Evolutionary conservation across 2,797 vertebrate genomes (phyloP), one percentile per base, ranked within the genome.

Genomic region (Spatula versicolor): DNA sequence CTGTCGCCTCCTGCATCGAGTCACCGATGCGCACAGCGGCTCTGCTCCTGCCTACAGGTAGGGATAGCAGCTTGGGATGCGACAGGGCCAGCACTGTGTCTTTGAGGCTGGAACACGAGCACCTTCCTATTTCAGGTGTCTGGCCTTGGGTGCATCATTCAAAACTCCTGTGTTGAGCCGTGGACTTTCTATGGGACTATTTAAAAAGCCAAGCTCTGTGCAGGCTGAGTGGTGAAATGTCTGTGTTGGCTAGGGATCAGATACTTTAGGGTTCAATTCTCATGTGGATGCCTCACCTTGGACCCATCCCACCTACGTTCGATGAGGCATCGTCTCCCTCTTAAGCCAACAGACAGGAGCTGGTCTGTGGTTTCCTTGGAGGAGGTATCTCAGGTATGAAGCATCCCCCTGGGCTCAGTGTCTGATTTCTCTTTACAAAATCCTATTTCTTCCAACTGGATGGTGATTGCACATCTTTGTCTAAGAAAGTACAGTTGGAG

Each of bases 401-500:
- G 92, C 96, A 88, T 90, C 88, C 63, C 82, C 37, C 84, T 35
- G 82, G 52, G 72, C 86, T 94, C 83, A 25, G 45, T 83, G 48
- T 64, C 64, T 50, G 39, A 30, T 88, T 85, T 75, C 79, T 54
- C n/a, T 72, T 52, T 20, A 50, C 28, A 28, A 88, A 90, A 48
- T 52, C 63, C 33, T 43, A 1, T 3, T 74, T 26, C 26, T 56
- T 71, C 54, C 50, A 45, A 4, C 37, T 58, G 58, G 58, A 83
- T 92, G 83, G 85, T 82, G 77, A 86, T 63, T 88, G 59, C 22
- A 2, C 3, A 2, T 54, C 60, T 64, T 48, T 50, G n/a, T 41
- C 13, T 41, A 28, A 91, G 62, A 46, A 88, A 63, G 48, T 37
- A 22, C 52, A 86, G 52, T 31, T 22, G 39, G 75, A 92, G 25